phyloP scores from a whole-genome alignment of 2,797 vertebrate species.

The Lutjanus argentimaculatus region DNA sequence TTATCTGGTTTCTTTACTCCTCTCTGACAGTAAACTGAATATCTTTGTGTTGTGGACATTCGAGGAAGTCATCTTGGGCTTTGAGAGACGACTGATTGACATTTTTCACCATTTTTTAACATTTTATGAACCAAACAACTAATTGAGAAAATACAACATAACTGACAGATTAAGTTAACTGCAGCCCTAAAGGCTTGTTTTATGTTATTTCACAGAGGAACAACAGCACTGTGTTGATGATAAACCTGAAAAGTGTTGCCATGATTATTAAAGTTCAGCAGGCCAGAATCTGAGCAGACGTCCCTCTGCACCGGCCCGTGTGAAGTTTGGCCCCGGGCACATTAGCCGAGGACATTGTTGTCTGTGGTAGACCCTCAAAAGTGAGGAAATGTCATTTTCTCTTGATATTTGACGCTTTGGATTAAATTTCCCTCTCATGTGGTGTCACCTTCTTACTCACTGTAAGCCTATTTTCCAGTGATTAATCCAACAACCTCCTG shows the following conservation, averaged over 20 bases:
- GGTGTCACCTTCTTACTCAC: constrained; percentile 22
- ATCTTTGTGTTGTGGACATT: no score
- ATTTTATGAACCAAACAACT: no score
- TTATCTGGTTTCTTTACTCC: no score
- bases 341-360: constrained; percentile 8
- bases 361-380: constrained; percentile 26
- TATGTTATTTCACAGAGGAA: not conserved
- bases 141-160: no score
- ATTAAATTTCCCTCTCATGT: constrained; percentile 15
- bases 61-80: no score
- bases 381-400: constrained; percentile 24
- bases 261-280: not conserved
- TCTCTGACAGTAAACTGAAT: no score
- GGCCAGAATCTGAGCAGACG: constrained; percentile 10
- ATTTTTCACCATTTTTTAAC: no score
- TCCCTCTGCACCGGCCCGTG: constrained; percentile 9
- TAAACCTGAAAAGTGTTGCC: not conserved
- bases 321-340: constrained; percentile 1
- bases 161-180: no score
- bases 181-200: no score
- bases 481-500: constrained; percentile 39
- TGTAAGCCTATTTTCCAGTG: constrained; percentile 41
- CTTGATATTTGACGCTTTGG: constrained; percentile 25
- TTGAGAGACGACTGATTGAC: no score
- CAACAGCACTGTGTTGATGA: not conserved